Conservation (phyloP, 2,888 invertebrate genomes). For the Panopea generosa region DNA sequence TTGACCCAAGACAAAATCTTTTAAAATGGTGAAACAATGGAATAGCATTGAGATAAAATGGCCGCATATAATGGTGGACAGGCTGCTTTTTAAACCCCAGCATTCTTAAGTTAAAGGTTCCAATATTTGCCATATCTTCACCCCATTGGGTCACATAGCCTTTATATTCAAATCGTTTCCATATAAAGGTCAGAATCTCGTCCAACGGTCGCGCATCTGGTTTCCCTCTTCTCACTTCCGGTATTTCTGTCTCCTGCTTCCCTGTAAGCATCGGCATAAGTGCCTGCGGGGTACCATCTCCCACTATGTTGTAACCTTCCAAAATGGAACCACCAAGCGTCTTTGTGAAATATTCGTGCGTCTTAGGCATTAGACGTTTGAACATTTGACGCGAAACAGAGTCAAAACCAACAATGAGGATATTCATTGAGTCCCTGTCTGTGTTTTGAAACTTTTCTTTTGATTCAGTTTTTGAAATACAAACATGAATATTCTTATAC, state of each 20-base stretch:
- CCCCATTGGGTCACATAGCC: constrained; percentile 91
- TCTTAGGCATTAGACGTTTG: constrained; percentile 80
- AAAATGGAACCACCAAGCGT: constrained; percentile 87
- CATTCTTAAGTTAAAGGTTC: constrained; percentile 95
- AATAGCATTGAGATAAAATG: constrained; percentile 89
- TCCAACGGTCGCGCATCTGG: constrained; percentile 89
- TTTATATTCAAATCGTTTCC: constrained; percentile 90
- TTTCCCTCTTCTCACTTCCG: constrained; percentile 91
- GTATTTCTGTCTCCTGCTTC: constrained; percentile 91
- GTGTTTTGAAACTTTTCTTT: not conserved
- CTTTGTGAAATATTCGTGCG: constrained; percentile 78
- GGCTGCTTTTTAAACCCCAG: constrained; percentile 94
- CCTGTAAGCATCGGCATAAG: constrained; percentile 95
- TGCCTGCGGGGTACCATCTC: constrained; percentile 87
- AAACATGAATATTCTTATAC: constrained; percentile 90
- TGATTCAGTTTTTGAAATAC: constrained; percentile 82
- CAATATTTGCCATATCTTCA: constrained; percentile 93
- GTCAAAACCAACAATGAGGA: constrained; percentile 95
- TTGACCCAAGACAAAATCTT: constrained; percentile 89
- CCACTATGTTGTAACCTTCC: constrained; percentile 87
- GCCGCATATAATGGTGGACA: constrained; percentile 95
- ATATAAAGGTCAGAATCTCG: constrained; percentile 90
- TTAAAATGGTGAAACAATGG: constrained; percentile 77
- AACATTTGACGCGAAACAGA: constrained; percentile 92
- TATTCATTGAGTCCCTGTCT: constrained; percentile 86